A percentile compares a stretch with the other conserved stretches of the same genome.
Evolutionary conservation across 2,888 invertebrate genomes (phyloP).

Genomic region (Sycophila texana): DNA sequence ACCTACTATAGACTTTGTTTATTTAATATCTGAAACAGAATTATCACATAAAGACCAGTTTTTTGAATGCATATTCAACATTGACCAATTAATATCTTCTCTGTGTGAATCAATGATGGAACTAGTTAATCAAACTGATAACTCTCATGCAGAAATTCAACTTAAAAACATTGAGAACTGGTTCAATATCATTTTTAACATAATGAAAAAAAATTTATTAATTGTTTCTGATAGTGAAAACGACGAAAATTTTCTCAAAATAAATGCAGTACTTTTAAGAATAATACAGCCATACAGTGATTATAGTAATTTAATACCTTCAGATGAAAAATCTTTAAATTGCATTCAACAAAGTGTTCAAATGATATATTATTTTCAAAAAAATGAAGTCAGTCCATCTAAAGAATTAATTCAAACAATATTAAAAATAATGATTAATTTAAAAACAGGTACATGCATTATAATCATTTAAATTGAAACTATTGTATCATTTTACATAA

Average conservation of each 20-base stretch:
- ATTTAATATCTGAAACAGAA: conserved; percentile 61
- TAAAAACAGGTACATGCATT: conserved; percentile 61
- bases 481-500: neutral
- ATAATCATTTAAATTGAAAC: neutral
- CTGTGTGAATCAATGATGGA: conserved; percentile 65
- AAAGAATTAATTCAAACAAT: conserved; percentile 57
- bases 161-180: conserved; percentile 64
- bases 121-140: conserved; percentile 59
- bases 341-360: conserved; percentile 67
- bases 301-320: conserved; percentile 61
- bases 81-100: conserved; percentile 60
- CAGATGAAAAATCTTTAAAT: conserved; percentile 62
- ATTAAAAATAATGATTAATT: conserved; percentile 62
- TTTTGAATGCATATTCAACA: conserved; percentile 61
- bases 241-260: conserved; percentile 59
- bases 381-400: conserved; percentile 57
- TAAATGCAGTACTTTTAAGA: conserved; percentile 59
- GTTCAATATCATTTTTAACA: conserved; percentile 62
- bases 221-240: conserved; percentile 45
- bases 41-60: conserved; percentile 58
- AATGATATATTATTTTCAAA: conserved; percentile 64
- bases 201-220: conserved; percentile 58
- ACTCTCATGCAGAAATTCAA: conserved; percentile 55
- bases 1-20: conserved; percentile 64
- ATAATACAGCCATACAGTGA: conserved; percentile 64